phyloP scores from a whole-genome alignment of 2,888 invertebrate genomes.

The Macropis europaea region DNA sequence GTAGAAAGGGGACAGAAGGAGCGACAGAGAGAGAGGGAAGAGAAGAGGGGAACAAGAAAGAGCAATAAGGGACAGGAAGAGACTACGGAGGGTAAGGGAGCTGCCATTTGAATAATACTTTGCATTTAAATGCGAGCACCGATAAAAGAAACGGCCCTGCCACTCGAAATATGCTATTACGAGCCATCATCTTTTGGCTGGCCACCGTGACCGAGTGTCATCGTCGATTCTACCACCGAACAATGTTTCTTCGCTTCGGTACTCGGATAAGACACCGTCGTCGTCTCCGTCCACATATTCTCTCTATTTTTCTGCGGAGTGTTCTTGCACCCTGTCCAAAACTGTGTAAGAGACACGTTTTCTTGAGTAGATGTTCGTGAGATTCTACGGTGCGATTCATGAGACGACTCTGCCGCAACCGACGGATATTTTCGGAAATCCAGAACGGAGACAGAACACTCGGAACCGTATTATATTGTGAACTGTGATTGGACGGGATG shows the following conservation, averaged over 20 bases:
- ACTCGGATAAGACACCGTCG: no score
- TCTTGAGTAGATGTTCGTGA: no score
- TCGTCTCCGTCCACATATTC: background rate
- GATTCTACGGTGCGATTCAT: no score
- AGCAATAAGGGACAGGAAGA: conserved; percentile 26
- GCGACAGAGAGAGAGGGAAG: conserved; percentile 21
- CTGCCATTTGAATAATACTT: conserved; percentile 78
- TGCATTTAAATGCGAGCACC: conserved; percentile 77
- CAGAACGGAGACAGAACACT: conserved; percentile 13
- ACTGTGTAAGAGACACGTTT: no score
- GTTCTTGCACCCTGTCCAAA: no score
- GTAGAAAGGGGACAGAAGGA: background rate
- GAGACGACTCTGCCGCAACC: background rate
- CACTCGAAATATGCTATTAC: conserved; percentile 78
- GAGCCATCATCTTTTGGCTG: conserved; percentile 72
- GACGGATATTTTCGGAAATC: conserved; percentile 32
- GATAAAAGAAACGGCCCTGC: conserved; percentile 77
- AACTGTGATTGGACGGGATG: conserved; percentile 23
- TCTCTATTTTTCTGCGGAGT: no score
- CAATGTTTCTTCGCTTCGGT: conserved; percentile 4
- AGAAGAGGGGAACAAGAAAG: conserved; percentile 25
- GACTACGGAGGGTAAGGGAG: conserved; percentile 35
- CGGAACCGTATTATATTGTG: conserved; percentile 42
- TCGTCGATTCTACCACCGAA: conserved; percentile 21
- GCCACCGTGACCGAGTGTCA: conserved; percentile 48